phyloP scores from a whole-genome alignment of 2,113 vertebrate genomes.

The Pteropus alecto region DNA sequence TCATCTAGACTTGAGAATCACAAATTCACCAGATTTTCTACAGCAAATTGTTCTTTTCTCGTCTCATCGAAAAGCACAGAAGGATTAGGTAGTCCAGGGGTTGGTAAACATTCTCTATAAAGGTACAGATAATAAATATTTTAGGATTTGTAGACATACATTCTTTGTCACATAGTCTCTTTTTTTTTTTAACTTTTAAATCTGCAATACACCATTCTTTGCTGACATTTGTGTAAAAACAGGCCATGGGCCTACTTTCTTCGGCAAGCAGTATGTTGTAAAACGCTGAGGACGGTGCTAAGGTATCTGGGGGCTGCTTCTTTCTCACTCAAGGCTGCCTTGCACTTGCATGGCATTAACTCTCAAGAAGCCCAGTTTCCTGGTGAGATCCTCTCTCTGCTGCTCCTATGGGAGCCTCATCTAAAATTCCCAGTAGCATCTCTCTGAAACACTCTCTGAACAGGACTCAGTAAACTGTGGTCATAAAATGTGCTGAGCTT shows the following conservation, averaged over 20 bases:
- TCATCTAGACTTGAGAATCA: neutral
- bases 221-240: neutral
- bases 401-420: neutral
- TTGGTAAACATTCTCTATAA: neutral
- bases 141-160: neutral
- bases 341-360: neutral
- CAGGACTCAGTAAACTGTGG: neutral
- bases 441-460: neutral
- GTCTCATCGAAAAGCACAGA: neutral
- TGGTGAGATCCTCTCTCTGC: neutral
- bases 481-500: neutral
- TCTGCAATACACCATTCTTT: neutral
- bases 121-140: neutral
- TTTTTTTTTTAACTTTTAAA: neutral
- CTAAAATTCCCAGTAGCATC: neutral
- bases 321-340: neutral
- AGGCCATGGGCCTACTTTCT: neutral
- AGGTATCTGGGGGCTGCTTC: neutral
- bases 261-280: neutral
- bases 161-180: neutral
- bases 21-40: neutral
- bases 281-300: neutral
- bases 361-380: neutral
- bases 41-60: neutral
- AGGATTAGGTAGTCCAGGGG: neutral